These are phyloP conservation scores for Coelopa frigida DNA, from an alignment of 1,140 invertebrate genomes.

Conservation along the genomic window DNA sequence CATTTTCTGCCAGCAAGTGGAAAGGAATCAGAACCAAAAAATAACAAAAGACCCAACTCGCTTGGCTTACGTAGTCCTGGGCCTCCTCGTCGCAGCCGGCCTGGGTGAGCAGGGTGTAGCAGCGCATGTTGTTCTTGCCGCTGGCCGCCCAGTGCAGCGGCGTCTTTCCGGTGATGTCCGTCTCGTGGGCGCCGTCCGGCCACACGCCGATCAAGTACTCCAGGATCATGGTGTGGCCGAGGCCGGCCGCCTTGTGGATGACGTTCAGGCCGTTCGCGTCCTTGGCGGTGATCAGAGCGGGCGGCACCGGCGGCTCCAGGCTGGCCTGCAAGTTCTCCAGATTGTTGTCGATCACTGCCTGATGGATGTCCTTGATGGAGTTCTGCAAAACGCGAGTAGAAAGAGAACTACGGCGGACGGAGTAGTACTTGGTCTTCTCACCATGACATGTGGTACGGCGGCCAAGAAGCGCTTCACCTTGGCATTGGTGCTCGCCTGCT, in stretches of 20 bases:
- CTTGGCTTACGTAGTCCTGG: slow-evolving; percentile 67
- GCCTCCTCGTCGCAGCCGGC: slow-evolving; percentile 70
- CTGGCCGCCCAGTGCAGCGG: slow-evolving; percentile 85
- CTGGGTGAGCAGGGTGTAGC: slow-evolving; percentile 66
- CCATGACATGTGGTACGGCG: slow-evolving; percentile 82
- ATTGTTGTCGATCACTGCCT: slow-evolving; percentile 67
- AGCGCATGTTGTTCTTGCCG: slow-evolving; percentile 60
- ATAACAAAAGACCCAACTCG: background rate
- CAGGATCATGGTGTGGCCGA: slow-evolving; percentile 64
- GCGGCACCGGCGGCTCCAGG: slow-evolving; percentile 60
- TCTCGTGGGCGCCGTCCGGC: slow-evolving; percentile 58
- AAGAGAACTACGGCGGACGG: too few relatives aligned
- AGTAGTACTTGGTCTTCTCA: too few relatives aligned
- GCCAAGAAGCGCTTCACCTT: slow-evolving; percentile 74
- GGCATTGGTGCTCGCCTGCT: slow-evolving; percentile 75
- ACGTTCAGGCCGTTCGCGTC: slow-evolving; percentile 72
- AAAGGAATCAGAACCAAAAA: too few relatives aligned
- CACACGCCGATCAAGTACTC: slow-evolving; percentile 65
- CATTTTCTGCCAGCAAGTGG: slow-evolving; percentile 60
- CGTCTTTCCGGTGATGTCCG: slow-evolving; percentile 77
- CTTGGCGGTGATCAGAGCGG: slow-evolving; percentile 66
- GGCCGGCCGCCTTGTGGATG: slow-evolving; percentile 75
- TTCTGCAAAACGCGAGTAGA: slow-evolving; percentile 58
- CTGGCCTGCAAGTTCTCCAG: slow-evolving; percentile 61
- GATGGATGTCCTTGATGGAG: slow-evolving; percentile 74